Conservation (phyloP, 2,113 vertebrate species). For the Phrynosoma platyrhinos region DNA sequence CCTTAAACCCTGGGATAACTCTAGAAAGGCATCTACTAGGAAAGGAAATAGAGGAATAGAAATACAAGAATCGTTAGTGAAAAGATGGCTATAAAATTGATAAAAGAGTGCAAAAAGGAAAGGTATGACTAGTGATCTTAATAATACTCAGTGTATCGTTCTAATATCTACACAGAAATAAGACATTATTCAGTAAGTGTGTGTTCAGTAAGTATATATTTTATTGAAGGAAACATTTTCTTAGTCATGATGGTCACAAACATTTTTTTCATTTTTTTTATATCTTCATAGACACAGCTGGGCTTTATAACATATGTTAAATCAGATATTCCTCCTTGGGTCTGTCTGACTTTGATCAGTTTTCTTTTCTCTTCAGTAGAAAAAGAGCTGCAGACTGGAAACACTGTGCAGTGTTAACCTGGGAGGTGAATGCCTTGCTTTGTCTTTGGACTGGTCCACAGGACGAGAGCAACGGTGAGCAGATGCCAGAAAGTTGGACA, state of each 20-base stretch:
- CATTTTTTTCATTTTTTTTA: background rate
- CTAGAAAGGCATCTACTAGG: background rate
- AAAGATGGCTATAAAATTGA: background rate
- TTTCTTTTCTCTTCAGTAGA: slow-evolving; percentile 79
- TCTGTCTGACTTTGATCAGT: background rate
- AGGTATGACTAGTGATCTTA: background rate
- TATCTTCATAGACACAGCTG: background rate
- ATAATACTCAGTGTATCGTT: too few relatives aligned
- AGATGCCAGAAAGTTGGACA: background rate
- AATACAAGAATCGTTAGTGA: background rate
- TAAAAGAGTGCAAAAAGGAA: background rate
- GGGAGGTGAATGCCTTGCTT: slow-evolving; percentile 81
- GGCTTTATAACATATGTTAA: background rate
- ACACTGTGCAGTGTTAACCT: slow-evolving; percentile 74
- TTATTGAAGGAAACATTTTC: background rate
- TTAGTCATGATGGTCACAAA: background rate
- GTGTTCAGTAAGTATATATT: background rate
- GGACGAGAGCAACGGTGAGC: slow-evolving; percentile 85
- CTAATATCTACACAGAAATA: too few relatives aligned
- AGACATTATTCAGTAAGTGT: too few relatives aligned
- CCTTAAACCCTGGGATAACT: too few relatives aligned
- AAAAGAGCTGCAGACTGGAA: slow-evolving; percentile 79
- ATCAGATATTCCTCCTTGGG: fast-evolving
- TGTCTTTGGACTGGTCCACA: slow-evolving; percentile 96
- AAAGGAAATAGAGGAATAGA: background rate